Conservation (phyloP, 1,140 invertebrate genomes). For the Zaprionus taronus region DNA sequence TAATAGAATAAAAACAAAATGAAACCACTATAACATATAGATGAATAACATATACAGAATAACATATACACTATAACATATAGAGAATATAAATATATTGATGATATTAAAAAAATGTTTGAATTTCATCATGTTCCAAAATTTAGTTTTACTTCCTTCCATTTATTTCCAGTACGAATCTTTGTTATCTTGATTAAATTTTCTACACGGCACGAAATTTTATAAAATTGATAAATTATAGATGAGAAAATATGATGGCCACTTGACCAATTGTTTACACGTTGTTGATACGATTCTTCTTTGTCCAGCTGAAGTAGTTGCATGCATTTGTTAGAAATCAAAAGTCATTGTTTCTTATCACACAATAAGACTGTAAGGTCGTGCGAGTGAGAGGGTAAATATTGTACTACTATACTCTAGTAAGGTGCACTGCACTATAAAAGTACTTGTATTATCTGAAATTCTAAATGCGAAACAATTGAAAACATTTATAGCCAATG, state of each 20-base stretch:
- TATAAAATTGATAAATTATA: neutral
- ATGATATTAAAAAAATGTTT: neutral
- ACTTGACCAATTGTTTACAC: neutral
- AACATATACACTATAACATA: no score
- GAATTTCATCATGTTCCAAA: neutral
- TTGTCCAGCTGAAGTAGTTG: neutral
- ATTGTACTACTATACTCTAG: neutral
- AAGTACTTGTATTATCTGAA: neutral
- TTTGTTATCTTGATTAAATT: neutral
- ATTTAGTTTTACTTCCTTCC: neutral
- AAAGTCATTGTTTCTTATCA: slow-evolving; percentile 29
- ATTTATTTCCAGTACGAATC: neutral
- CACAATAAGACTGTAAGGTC: neutral
- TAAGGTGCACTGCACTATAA: slow-evolving; percentile 25
- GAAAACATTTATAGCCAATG: slow-evolving; percentile 23
- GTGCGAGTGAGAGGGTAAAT: neutral
- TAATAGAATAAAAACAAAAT: no score
- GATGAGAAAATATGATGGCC: neutral
- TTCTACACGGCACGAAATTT: neutral
- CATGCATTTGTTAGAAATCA: neutral
- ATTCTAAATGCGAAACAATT: slow-evolving; percentile 6
- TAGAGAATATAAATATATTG: no score
- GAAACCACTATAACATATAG: no score
- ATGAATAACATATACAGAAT: no score
- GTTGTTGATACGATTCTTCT: neutral